Percentiles rank a stretch among this genome's conserved stretches.
These are phyloP conservation scores for Clarias fuscus DNA, from an alignment of 2,797 vertebrate species.

Conservation along the genomic window DNA sequence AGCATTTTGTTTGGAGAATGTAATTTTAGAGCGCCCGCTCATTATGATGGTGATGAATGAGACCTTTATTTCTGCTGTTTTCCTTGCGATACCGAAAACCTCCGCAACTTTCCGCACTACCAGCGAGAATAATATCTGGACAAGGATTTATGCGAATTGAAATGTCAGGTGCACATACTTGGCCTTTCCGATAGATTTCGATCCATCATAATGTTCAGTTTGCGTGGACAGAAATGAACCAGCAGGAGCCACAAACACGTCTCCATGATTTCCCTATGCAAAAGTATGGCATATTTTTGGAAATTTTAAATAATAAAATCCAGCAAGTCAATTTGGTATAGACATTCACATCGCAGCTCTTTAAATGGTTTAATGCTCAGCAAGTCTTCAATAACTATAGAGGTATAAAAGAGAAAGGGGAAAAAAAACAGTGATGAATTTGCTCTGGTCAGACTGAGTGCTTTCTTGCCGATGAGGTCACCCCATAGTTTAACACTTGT, in stretches of 20 bases:
- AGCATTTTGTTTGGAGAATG: constrained; percentile 34
- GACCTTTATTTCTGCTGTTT: constrained; percentile 29
- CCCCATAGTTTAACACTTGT: constrained; percentile 72
- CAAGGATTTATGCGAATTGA: constrained; percentile 26
- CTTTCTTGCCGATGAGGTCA: constrained; percentile 76
- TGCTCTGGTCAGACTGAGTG: constrained; percentile 66
- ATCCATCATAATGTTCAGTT: neutral
- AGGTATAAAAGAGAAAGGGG: neutral
- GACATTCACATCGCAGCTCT: neutral
- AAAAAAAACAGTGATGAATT: neutral
- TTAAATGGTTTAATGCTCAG: neutral
- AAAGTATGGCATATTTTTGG: neutral
- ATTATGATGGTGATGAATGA: constrained; percentile 29
- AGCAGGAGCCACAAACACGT: neutral
- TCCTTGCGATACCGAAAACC: constrained; percentile 29
- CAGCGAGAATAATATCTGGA: constrained; percentile 19
- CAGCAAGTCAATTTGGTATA: neutral
- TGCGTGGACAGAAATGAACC: constrained; percentile 1
- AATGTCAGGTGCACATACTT: constrained; percentile 25
- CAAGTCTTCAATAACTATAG: neutral
- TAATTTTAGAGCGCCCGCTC: constrained; percentile 14
- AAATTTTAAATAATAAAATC: neutral
- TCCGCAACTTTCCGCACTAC: neutral
- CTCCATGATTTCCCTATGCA: neutral
- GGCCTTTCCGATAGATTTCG: neutral